These are phyloP conservation scores for Mormyrus proboscirostris DNA, from an alignment of 2,797 vertebrate genomes.

Conservation along the genomic window DNA sequence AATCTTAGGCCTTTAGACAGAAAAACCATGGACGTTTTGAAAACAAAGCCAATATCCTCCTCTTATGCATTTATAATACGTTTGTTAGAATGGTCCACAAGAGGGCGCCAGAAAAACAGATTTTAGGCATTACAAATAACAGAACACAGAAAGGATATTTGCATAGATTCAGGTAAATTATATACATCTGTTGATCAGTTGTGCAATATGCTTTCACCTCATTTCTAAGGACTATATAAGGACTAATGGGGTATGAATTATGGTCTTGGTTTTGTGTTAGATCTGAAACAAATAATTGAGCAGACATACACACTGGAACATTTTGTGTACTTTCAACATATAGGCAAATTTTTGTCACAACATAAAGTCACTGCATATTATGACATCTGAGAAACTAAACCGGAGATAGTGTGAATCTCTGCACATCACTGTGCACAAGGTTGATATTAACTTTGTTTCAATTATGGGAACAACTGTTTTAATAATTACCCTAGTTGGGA, in stretches of 20 bases:
- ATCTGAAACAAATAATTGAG: not conserved
- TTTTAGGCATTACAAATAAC: not conserved
- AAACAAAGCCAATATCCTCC: not conserved
- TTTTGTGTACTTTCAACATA: not conserved
- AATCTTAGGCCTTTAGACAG: not conserved
- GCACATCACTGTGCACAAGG: constrained; percentile 14
- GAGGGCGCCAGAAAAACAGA: not conserved
- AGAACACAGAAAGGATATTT: not conserved
- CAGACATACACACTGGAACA: not conserved
- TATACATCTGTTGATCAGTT: not conserved
- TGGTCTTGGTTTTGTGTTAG: not conserved
- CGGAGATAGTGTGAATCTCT: not conserved
- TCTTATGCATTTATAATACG: not conserved
- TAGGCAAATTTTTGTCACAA: not conserved
- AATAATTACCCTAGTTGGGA: constrained; percentile 38
- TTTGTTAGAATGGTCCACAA: not conserved
- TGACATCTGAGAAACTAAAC: not conserved
- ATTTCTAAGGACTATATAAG: not conserved
- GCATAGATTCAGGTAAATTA: not conserved
- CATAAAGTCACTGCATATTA: not conserved
- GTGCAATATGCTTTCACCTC: not conserved
- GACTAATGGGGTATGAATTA: not conserved
- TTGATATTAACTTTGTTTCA: constrained; percentile 38
- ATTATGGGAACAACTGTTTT: constrained; percentile 52
- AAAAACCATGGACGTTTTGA: not conserved